Evolutionary conservation across 2,888 invertebrate species (phyloP), one percentile per base, ranked within the genome.

Genomic region (Calameuta idolon): DNA sequence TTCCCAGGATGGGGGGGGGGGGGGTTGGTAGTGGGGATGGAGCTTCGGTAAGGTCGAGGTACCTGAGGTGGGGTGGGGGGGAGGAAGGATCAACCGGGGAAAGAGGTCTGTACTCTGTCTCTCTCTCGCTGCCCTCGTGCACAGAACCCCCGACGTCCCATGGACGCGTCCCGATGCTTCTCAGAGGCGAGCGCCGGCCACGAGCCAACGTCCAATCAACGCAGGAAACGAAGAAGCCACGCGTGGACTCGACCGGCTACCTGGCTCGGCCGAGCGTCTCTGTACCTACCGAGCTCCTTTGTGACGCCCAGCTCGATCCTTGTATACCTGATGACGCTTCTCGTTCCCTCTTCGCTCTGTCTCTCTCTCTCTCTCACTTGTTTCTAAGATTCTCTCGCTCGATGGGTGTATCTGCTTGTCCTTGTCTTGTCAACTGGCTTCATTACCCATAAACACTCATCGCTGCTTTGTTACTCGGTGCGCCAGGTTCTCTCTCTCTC

Each of bases 171-270:
- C 40, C 15, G 80, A 81, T 81, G 86, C 87, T 89, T 89, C 88
- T 88, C 87, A 86, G 86, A 85, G 88, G 87, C 88, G 88, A 86
- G 86, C 88, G 89, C 90, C 91, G 88, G 91, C 90, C 91, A 91
- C 91, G 91, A 91, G 91, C 91, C 91, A 88, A 83, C 89, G 88
- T 91, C 91, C 91, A 91, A 91, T 91, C 91, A 91, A 90, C 88
- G 84, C 88, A 87, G 89, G 87, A 90, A 90, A 85, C 87, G 87
- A 88, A 83, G 87, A 87, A 89, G 91, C 91, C 91, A 90, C 91
- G 91, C 91, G 91, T 87, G 86, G 85, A 86, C 81, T 80, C 75
- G 30, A 69, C 3, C 69, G 30, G 33, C 69, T 69, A 33, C 69
- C 31, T 69, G 69, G 33, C 11, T 12, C 69, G 69, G 31, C 12